These are phyloP conservation scores for Pseudomyrmex pallidus DNA, from an alignment of 1,140 invertebrate genomes.

Conservation along the genomic window DNA sequence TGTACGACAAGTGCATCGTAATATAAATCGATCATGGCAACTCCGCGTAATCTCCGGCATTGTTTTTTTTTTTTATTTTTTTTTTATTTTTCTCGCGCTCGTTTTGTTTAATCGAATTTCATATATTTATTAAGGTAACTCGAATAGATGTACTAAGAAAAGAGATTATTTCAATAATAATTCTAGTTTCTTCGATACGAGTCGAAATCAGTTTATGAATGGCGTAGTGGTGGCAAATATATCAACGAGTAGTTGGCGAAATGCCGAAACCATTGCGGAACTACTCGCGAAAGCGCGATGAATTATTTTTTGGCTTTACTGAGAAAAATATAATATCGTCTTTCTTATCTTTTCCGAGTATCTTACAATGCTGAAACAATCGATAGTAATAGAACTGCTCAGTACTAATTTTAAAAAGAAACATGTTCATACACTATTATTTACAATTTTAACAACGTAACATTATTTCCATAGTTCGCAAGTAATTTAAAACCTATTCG, in stretches of 20 bases:
- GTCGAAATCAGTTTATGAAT: conserved; percentile 54
- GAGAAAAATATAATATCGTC: not conserved
- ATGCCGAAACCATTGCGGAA: conserved; percentile 21
- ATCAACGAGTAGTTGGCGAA: conserved; percentile 47
- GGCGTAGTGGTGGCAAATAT: conserved; percentile 35
- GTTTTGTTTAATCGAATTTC: no score
- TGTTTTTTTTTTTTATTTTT: not conserved
- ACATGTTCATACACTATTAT: no score
- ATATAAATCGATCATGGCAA: no score
- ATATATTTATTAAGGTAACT: not conserved
- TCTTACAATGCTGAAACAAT: not conserved
- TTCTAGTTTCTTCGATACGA: conserved; percentile 28
- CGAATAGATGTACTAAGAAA: not conserved
- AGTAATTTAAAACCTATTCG: no score
- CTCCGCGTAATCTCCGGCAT: no score
- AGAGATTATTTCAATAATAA: not conserved
- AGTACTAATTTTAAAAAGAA: no score
- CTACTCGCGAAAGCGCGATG: not conserved
- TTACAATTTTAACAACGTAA: not conserved
- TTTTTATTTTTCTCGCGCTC: not conserved
- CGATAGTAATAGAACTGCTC: not conserved
- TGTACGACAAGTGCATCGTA: no score
- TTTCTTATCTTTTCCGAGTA: not conserved
- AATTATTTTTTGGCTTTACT: conserved; percentile 1
- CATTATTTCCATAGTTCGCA: not conserved